Percentiles rank a stretch among this genome's conserved stretches.
Conservation (phyloP, 2,888 invertebrate species). For the Cerastis leucographa region DNA sequence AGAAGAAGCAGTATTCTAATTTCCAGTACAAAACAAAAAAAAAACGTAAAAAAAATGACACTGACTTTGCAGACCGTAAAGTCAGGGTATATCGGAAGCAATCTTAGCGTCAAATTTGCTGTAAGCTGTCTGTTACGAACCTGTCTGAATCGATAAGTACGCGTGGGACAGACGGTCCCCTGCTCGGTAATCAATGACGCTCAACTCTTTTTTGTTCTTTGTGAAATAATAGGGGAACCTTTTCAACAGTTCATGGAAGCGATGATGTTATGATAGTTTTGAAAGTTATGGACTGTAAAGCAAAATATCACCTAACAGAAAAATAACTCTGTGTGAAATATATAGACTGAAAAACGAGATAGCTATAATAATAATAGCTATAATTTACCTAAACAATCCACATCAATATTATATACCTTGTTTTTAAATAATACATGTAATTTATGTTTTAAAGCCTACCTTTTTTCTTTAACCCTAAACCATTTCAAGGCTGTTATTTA, state of each 20-base stretch:
- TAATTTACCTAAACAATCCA: background rate
- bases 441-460: background rate
- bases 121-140: conserved; percentile 54
- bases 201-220: conserved; percentile 32
- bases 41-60: background rate
- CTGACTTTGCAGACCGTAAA: conserved; percentile 18
- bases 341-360: background rate
- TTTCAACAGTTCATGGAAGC: background rate
- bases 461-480: background rate
- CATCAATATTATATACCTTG: no score
- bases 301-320: background rate
- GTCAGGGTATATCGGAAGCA: conserved; percentile 41
- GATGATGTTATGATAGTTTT: background rate
- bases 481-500: background rate
- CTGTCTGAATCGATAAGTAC: conserved; percentile 60
- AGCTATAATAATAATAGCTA: no score
- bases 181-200: conserved; percentile 47
- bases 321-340: background rate
- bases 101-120: conserved; percentile 49
- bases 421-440: background rate
- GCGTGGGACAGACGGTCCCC: conserved; percentile 50
- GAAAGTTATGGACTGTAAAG: background rate
- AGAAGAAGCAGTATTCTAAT: background rate
- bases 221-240: background rate
- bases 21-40: background rate